Percentiles rank a stretch among this genome's conserved stretches.
Evolutionary conservation across 2,888 invertebrate genomes (phyloP).

Genomic region (Dasypogon diadema): DNA sequence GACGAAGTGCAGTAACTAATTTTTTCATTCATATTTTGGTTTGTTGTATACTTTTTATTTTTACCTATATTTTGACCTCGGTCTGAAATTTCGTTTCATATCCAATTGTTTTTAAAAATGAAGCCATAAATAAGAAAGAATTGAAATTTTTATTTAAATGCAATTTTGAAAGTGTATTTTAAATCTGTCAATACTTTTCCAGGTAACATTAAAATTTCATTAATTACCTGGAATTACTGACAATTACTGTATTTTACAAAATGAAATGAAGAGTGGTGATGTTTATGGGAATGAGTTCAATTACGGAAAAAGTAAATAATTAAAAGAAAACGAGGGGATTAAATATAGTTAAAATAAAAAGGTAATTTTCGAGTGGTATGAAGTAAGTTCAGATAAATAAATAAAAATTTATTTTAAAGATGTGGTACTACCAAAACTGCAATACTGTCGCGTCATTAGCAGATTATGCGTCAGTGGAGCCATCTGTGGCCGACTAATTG

Average conservation of each 20-base stretch:
- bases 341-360: slow-evolving; percentile 28
- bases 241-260: slow-evolving; percentile 4
- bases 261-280: slow-evolving; percentile 31
- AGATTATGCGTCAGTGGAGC: slow-evolving; percentile 71
- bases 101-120: slow-evolving; percentile 59
- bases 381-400: slow-evolving; percentile 9
- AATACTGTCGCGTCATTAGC: slow-evolving; percentile 90
- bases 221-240: slow-evolving; percentile 5
- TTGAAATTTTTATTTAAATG: slow-evolving; percentile 35
- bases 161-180: slow-evolving; percentile 2
- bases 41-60: slow-evolving; percentile 52
- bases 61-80: slow-evolving; percentile 62
- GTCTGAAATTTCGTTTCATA: slow-evolving; percentile 59
- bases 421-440: slow-evolving; percentile 90
- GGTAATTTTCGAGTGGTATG: background rate
- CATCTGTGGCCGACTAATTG: slow-evolving; percentile 65
- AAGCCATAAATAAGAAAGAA: slow-evolving; percentile 52
- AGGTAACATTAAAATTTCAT: background rate
- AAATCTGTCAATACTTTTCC: slow-evolving; percentile 6
- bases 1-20: slow-evolving; percentile 27
- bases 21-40: slow-evolving; percentile 33
- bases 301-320: background rate
- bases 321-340: background rate
- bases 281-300: slow-evolving; percentile 33
- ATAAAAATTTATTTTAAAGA: slow-evolving; percentile 57